Evolutionary conservation across 2,888 invertebrate genomes (phyloP).

Genomic region (Tigriopus californicus): DNA sequence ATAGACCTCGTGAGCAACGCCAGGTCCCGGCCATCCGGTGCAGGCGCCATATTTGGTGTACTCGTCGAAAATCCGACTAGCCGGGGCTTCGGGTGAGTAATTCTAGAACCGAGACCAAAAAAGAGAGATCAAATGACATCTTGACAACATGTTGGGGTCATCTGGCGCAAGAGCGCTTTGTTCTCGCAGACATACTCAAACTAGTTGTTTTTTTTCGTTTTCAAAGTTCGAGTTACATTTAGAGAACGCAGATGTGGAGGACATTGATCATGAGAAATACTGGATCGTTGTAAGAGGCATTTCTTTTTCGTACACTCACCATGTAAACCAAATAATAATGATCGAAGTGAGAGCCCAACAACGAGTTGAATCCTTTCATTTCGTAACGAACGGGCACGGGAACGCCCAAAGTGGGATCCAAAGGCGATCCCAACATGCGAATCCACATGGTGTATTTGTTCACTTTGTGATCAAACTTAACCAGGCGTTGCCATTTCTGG

Average conservation of each 20-base stretch:
- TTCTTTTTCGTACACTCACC: too few species aligned
- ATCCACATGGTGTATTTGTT: constrained; percentile 76
- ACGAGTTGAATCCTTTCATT: constrained; percentile 77
- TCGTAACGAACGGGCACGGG: constrained; percentile 57
- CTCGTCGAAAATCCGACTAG: background rate
- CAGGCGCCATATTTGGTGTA: constrained; percentile 31
- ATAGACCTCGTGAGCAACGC: constrained; percentile 40
- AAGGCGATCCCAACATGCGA: background rate
- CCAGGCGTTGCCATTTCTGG: constrained; percentile 55
- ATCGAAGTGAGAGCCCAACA: constrained; percentile 89
- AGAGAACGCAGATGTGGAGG: too few species aligned
- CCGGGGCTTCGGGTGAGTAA: too few species aligned
- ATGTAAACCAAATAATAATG: constrained; percentile 53
- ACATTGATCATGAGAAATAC: too few species aligned
- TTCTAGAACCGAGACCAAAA: too few species aligned
- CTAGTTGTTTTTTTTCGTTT: too few species aligned
- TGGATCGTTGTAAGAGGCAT: too few species aligned
- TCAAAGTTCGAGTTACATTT: too few species aligned
- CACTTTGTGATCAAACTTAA: constrained; percentile 51
- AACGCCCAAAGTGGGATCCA: constrained; percentile 16
- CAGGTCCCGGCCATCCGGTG: constrained; percentile 65
- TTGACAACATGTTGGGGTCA: too few species aligned
- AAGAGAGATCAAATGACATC: too few species aligned
- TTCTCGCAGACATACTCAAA: too few species aligned
- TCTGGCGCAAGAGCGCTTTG: too few species aligned